These are phyloP conservation scores for Hemibagrus wyckioides DNA, from an alignment of 2,113 vertebrate genomes.

Conservation along the genomic window DNA sequence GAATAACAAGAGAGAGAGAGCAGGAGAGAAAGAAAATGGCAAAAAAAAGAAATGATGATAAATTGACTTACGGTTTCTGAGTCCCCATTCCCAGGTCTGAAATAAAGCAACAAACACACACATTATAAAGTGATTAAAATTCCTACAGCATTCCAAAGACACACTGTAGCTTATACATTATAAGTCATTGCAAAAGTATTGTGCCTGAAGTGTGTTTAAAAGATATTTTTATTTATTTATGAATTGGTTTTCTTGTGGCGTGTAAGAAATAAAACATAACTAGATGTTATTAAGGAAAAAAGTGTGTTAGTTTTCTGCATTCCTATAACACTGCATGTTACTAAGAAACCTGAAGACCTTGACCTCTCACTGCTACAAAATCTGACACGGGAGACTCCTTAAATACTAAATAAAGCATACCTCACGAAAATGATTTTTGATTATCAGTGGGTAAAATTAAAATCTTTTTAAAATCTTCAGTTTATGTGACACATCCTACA, in stretches of 20 bases:
- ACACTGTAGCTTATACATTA: not conserved
- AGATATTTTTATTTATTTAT: not conserved
- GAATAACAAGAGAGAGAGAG: not conserved
- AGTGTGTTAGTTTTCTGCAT: not conserved
- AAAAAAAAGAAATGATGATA: not conserved
- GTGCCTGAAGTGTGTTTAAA: slow-evolving; percentile 14
- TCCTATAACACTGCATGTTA: not conserved
- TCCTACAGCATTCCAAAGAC: not conserved
- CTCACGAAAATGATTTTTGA: not conserved
- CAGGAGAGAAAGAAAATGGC: not conserved
- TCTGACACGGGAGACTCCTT: not conserved
- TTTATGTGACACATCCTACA: too few species aligned
- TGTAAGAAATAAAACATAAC: too few species aligned
- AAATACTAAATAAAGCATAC: not conserved
- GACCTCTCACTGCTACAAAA: not conserved
- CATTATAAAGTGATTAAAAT: not conserved
- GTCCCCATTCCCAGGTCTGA: slow-evolving; percentile 86
- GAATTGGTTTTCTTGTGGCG: not conserved
- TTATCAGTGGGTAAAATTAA: not conserved
- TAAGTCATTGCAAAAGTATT: not conserved
- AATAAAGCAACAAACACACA: not conserved
- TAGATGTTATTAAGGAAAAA: too few species aligned
- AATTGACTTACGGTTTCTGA: slow-evolving; percentile 82
- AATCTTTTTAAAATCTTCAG: not conserved
- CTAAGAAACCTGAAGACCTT: not conserved